Evolutionary conservation across 2,888 invertebrate species (phyloP).

Genomic region (Amphipyra tragopoginis): DNA sequence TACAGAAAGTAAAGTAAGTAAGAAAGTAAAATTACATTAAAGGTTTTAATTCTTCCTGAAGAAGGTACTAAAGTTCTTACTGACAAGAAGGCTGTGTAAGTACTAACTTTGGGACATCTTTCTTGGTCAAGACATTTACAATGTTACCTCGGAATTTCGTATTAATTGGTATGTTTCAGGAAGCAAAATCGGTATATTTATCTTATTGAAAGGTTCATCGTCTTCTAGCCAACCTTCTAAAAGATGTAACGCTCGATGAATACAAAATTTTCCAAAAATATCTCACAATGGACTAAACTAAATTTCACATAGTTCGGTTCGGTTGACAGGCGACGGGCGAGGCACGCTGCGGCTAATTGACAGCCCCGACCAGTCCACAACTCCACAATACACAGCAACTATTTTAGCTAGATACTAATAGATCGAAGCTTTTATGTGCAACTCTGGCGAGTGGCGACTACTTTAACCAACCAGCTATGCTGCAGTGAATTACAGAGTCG

Average conservation of each 20-base stretch:
- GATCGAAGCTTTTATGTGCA: slow-evolving; percentile 54
- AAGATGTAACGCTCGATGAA: slow-evolving; percentile 16
- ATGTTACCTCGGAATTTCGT: too few relatives aligned
- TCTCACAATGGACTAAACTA: slow-evolving; percentile 37
- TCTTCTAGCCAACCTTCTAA: background rate
- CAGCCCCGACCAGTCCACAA: slow-evolving; percentile 59
- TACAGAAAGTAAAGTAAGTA: too few relatives aligned
- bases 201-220: too few relatives aligned
- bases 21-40: too few relatives aligned
- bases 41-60: too few relatives aligned
- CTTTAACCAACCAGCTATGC: slow-evolving; percentile 23
- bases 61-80: too few relatives aligned
- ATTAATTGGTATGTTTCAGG: too few relatives aligned
- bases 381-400: slow-evolving; percentile 55
- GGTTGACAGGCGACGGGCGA: slow-evolving; percentile 54
- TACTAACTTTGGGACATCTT: too few relatives aligned
- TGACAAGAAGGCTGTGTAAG: too few relatives aligned
- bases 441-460: slow-evolving; percentile 15
- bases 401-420: slow-evolving; percentile 60
- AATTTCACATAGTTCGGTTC: slow-evolving; percentile 46
- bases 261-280: slow-evolving; percentile 50
- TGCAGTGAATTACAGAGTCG: slow-evolving; percentile 18
- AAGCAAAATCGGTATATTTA: too few relatives aligned
- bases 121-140: too few relatives aligned
- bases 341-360: slow-evolving; percentile 67